These are phyloP conservation scores for Linurgus olivaceus DNA, from an alignment of 2,797 vertebrate genomes.

Conservation along the genomic window DNA sequence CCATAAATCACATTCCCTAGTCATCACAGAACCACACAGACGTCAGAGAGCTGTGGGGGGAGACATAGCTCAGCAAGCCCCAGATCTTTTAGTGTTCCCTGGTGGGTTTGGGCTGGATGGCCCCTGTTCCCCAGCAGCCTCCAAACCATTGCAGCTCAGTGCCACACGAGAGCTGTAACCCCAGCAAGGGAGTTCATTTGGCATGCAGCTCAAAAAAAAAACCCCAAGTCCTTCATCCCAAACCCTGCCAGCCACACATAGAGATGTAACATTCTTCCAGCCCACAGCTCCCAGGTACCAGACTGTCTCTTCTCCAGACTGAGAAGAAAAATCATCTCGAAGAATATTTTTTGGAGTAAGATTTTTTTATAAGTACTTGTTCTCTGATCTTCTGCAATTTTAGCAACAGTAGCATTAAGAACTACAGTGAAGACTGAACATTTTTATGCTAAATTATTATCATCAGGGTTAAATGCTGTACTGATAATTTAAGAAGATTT, in stretches of 20 bases:
- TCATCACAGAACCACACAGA: background rate
- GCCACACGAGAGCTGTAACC: background rate
- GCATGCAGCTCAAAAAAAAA: background rate
- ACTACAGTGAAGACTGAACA: background rate
- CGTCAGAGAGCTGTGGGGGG: background rate
- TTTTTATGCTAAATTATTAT: background rate
- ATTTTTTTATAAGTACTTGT: background rate
- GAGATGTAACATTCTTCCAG: background rate
- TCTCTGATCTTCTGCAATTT: conserved; percentile 9
- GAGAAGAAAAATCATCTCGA: background rate
- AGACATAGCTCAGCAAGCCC: background rate
- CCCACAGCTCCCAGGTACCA: background rate
- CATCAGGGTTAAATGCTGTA: background rate
- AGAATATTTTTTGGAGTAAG: background rate
- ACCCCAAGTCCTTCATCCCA: background rate
- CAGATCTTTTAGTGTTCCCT: conserved; percentile 26
- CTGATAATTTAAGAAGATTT: conserved; percentile 27
- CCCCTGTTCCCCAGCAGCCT: background rate
- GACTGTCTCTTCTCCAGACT: background rate
- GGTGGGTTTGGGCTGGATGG: conserved; percentile 14
- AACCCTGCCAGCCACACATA: background rate
- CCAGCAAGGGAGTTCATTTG: background rate
- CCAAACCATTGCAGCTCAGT: background rate
- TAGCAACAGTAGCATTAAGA: background rate
- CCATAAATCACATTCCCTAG: background rate